phyloP scores from a whole-genome alignment of 2,888 invertebrate genomes.

The Lithophane socia region DNA sequence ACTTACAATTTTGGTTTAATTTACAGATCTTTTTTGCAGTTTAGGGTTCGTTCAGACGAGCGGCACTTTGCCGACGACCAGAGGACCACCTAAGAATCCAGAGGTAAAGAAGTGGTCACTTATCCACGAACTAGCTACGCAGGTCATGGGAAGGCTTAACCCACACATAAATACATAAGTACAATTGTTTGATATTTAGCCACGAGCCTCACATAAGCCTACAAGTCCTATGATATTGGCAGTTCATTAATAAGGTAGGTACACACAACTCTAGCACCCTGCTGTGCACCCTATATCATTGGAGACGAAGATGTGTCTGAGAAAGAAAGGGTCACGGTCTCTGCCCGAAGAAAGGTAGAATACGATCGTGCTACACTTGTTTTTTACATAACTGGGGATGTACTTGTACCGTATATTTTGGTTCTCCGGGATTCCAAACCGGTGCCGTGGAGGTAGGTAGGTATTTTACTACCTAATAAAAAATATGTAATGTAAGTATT shows the following conservation, averaged over 20 bases:
- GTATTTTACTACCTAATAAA: neutral
- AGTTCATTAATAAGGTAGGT: neutral
- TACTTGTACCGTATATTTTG: too few relatives aligned
- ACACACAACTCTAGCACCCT: neutral
- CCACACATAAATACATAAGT: neutral
- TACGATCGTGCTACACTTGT: too few relatives aligned
- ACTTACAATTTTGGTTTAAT: conserved; percentile 19
- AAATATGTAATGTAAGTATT: neutral
- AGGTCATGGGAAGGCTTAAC: neutral
- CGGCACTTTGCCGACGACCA: neutral
- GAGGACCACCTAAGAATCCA: neutral
- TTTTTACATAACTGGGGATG: too few relatives aligned
- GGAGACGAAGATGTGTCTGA: neutral
- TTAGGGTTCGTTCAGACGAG: neutral
- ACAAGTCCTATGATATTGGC: neutral
- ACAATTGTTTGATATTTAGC: neutral
- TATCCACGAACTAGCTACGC: neutral
- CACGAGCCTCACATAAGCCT: neutral
- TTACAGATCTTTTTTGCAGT: neutral
- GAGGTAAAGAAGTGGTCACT: neutral
- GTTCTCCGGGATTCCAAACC: too few relatives aligned
- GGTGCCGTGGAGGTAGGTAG: too few relatives aligned
- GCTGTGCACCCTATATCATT: neutral
- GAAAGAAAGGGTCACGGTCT: neutral
- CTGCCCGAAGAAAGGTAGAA: neutral